phyloP scores from a whole-genome alignment of 2,797 vertebrate species.

The Sebastolobus alascanus region DNA sequence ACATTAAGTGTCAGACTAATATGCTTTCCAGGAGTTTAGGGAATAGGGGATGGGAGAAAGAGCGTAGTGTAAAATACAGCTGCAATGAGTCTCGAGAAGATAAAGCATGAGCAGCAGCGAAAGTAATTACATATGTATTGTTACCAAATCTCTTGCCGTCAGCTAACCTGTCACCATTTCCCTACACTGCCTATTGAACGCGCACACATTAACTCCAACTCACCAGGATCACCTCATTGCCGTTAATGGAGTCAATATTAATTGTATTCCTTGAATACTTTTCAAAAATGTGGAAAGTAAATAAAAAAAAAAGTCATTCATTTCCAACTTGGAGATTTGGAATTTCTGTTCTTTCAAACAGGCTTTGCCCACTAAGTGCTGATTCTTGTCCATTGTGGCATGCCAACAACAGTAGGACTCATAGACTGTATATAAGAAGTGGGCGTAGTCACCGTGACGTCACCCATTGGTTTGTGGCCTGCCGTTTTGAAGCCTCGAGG shows the following conservation, averaged over 20 bases:
- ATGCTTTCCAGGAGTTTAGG: constrained; percentile 80
- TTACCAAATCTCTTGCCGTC: constrained; percentile 78
- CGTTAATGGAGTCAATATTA: constrained; percentile 48
- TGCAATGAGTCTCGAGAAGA: constrained; percentile 75
- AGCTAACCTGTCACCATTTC: constrained; percentile 71
- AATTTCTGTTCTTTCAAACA: constrained; percentile 8
- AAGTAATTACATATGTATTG: constrained; percentile 84
- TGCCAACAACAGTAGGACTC: neutral
- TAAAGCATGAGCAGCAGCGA: constrained; percentile 76
- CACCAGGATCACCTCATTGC: constrained; percentile 30
- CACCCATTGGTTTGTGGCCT: too few species aligned
- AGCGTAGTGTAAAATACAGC: constrained; percentile 73
- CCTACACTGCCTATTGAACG: constrained; percentile 50
- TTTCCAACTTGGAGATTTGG: neutral
- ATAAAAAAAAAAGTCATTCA: constrained; percentile 11
- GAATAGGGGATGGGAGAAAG: constrained; percentile 58
- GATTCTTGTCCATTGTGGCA: constrained; percentile 7
- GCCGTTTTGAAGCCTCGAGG: neutral
- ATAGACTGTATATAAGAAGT: neutral
- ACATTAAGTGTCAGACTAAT: constrained; percentile 83
- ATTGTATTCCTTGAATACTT: constrained; percentile 30
- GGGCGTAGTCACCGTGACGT: neutral
- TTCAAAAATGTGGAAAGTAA: constrained; percentile 16
- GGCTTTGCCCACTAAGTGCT: neutral
- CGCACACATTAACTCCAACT: constrained; percentile 36